These are phyloP conservation scores for Nemotelus nigrinus DNA, from an alignment of 2,888 invertebrate species.

Conservation along the genomic window DNA sequence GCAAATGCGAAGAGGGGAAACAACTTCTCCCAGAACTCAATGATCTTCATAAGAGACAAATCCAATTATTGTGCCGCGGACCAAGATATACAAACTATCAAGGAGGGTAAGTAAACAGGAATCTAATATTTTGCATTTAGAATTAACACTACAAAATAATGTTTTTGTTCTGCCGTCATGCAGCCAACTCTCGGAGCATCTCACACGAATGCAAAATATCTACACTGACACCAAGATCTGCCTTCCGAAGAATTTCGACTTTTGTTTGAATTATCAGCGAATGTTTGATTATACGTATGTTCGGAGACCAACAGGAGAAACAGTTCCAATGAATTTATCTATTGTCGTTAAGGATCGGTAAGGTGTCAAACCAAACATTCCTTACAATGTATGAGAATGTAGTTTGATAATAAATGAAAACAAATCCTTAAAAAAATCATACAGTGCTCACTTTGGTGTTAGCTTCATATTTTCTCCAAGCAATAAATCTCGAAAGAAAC, in stretches of 20 bases:
- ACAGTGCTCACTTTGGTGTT: no score
- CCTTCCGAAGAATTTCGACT: slow-evolving; percentile 61
- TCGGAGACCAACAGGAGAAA: slow-evolving; percentile 48
- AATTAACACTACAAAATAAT: not conserved
- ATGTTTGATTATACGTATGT: slow-evolving; percentile 55
- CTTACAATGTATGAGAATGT: no score
- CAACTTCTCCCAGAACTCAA: slow-evolving; percentile 51
- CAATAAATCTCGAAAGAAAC: no score
- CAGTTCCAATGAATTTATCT: slow-evolving; percentile 51
- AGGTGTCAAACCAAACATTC: not conserved
- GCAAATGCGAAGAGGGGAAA: slow-evolving; percentile 56
- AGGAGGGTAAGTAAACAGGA: slow-evolving; percentile 65
- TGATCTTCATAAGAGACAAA: slow-evolving; percentile 65
- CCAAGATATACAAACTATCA: slow-evolving; percentile 69
- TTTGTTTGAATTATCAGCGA: slow-evolving; percentile 58
- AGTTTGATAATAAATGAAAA: no score
- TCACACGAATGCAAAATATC: slow-evolving; percentile 68
- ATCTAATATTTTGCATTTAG: slow-evolving; percentile 18
- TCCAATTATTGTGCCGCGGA: slow-evolving; percentile 72
- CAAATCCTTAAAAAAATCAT: no score
- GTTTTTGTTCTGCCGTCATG: slow-evolving; percentile 50
- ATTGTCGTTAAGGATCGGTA: slow-evolving; percentile 53
- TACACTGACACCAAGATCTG: slow-evolving; percentile 71
- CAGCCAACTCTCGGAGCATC: slow-evolving; percentile 66
- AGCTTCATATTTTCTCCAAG: no score